Conservation (phyloP, 30 jellyfish, hydroid and myxozoan species). For the Chrysaora quinquecirrha region DNA sequence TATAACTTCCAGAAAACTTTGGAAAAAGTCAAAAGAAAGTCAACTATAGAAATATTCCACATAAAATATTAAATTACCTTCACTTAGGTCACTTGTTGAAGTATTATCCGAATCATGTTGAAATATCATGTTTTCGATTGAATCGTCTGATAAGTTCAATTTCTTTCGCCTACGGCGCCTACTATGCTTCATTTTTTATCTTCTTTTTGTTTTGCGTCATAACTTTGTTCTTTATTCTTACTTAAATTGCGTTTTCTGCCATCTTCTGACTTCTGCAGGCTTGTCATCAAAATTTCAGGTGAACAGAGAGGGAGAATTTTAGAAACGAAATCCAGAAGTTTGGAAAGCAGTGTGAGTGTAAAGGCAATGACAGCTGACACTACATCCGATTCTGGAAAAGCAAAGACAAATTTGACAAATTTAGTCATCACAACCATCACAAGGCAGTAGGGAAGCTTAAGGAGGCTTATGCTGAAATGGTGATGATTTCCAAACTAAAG, state of each 20-base stretch:
- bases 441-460: too few relatives aligned
- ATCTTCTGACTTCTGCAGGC: background rate
- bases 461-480: background rate
- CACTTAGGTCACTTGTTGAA: slow-evolving; percentile 82
- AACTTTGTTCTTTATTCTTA: background rate
- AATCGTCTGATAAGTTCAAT: slow-evolving; percentile 18
- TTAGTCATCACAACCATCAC: background rate
- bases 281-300: background rate
- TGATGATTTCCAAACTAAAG: background rate
- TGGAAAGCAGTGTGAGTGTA: slow-evolving; percentile 80
- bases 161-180: slow-evolving; percentile 73
- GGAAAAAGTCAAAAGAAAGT: too few relatives aligned
- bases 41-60: background rate
- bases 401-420: background rate
- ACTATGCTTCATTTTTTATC: slow-evolving; percentile 25
- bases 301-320: slow-evolving; percentile 50
- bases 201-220: slow-evolving; percentile 36
- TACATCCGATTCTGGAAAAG: slow-evolving; percentile 68
- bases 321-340: slow-evolving; percentile 66
- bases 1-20: too few relatives aligned
- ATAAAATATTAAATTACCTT: slow-evolving; percentile 50
- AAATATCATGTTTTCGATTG: slow-evolving; percentile 26
- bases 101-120: slow-evolving; percentile 24
- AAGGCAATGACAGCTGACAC: slow-evolving; percentile 87
- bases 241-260: background rate